Evolutionary conservation across 2,888 invertebrate genomes (phyloP).

Genomic region (Eristalis tenax): DNA sequence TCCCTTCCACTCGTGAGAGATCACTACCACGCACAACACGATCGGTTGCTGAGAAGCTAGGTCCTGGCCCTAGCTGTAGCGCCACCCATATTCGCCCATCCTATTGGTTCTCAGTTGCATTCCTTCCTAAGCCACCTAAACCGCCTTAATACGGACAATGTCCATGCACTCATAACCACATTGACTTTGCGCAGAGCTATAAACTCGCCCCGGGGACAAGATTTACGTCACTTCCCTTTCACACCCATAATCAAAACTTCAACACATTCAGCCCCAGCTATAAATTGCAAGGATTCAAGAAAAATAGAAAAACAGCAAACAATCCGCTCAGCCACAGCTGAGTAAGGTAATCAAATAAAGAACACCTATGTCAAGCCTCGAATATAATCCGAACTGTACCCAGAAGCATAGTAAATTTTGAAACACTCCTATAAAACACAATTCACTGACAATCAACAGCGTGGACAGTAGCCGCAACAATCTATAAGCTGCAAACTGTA

Average conservation of each 20-base stretch:
- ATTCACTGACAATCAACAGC: conserved; percentile 55
- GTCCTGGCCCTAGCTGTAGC: no score
- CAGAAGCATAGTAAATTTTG: conserved; percentile 31
- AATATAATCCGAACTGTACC: not conserved
- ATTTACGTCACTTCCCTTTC: not conserved
- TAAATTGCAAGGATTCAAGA: not conserved
- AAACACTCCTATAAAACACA: conserved; percentile 60
- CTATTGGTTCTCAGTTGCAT: no score
- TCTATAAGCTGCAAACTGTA: conserved; percentile 67
- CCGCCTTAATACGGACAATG: not conserved
- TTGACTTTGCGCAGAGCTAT: not conserved
- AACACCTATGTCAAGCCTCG: not conserved
- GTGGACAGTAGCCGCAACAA: conserved; percentile 64
- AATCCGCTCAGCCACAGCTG: not conserved
- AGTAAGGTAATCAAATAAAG: not conserved
- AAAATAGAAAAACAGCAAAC: not conserved
- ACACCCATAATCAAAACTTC: not conserved
- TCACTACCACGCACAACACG: no score
- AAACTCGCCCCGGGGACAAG: not conserved
- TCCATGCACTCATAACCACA: not conserved
- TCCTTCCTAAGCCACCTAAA: no score
- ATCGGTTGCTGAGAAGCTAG: no score
- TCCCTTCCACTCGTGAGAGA: no score
- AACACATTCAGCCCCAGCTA: not conserved
- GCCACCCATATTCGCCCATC: no score